Evolutionary conservation across 2,797 vertebrate species (phyloP).

Genomic region (Epinephelus coioides): DNA sequence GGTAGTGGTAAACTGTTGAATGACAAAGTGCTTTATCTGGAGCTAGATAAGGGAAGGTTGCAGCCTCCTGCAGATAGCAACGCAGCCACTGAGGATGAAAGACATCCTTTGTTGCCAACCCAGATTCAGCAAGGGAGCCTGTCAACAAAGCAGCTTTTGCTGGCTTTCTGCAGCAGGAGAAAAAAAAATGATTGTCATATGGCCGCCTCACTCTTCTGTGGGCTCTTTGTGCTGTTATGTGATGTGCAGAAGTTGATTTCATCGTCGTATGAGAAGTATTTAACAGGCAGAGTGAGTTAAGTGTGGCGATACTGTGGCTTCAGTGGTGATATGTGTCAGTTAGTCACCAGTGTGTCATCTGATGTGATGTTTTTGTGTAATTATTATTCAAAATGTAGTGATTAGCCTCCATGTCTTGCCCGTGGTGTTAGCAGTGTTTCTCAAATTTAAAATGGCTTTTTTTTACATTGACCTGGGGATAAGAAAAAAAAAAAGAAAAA

Average conservation of each 20-base stretch:
- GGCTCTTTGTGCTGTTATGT: constrained; percentile 33
- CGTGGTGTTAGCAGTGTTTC: background rate
- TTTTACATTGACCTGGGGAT: no score
- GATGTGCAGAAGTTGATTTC: constrained; percentile 47
- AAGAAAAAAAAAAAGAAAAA: no score
- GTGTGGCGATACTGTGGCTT: background rate
- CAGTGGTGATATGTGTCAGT: background rate
- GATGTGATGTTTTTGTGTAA: background rate
- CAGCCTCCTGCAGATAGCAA: constrained; percentile 70
- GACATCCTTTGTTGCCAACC: constrained; percentile 71
- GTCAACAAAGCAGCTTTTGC: constrained; percentile 73
- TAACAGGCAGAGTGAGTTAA: constrained; percentile 30
- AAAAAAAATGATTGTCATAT: constrained; percentile 52
- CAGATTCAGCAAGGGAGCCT: constrained; percentile 65
- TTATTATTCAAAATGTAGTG: background rate
- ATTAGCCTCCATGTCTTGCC: background rate
- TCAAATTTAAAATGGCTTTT: background rate
- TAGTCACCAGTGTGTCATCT: background rate
- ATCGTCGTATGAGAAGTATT: constrained; percentile 27
- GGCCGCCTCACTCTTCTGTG: constrained; percentile 40
- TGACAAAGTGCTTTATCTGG: constrained; percentile 74
- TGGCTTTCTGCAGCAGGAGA: constrained; percentile 40
- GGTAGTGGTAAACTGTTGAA: constrained; percentile 69
- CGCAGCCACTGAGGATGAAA: constrained; percentile 70
- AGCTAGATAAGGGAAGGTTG: constrained; percentile 73